Base-by-base conservation (phyloP, 2,888 invertebrate species). In the Cynaeus angustus region DNA sequence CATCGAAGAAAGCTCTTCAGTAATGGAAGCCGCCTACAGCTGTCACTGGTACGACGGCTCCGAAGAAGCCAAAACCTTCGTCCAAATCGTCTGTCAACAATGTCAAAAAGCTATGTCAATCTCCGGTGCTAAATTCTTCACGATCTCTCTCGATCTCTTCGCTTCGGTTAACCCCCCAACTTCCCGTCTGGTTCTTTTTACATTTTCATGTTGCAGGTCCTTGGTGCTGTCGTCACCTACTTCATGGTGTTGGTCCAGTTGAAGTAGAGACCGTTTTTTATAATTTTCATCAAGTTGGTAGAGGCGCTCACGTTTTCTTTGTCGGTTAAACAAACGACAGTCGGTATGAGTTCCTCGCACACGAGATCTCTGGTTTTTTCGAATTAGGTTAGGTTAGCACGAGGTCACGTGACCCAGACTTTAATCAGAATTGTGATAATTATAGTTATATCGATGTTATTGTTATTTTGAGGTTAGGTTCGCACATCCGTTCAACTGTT, bases 21-120 rank as follows among this genome's bases (percentile, higher is more conserved):
- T 95, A 3, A 95, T 95, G 95, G 95, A 95, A 85, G 95, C 95
- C 0, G 95, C 95, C 0, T 95, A 95, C 85, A 94, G 94, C 52
- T 95, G 95, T 79, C 94, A 94, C 75, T 95, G 95, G 95, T 95
- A 95, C 83, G 94, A 95, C 76, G 95, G 95, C 4, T 94, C 94
- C 0, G 95, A 95, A 80, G 95, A 95, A 80, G 95, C 95, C 0
- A 95, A 95, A 84, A 95, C 95, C 26, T 95, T 95, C 82, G 94
- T 95, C 0, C 95, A 95, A 85, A 95, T 95, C 79, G 95, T 95
- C 8, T 95, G 95, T 83, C 95, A 95, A 82, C 95, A 95, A 82
- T 95, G 95, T 83, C 95, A 95, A 85, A 95, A 95, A 80, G 93
- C 95, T 0, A 91, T 95, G 91, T 93, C 93, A 74, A 94, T 95